Base-by-base conservation (phyloP, 2,113 vertebrate genomes). In the Ploceus nigricollis region DNA sequence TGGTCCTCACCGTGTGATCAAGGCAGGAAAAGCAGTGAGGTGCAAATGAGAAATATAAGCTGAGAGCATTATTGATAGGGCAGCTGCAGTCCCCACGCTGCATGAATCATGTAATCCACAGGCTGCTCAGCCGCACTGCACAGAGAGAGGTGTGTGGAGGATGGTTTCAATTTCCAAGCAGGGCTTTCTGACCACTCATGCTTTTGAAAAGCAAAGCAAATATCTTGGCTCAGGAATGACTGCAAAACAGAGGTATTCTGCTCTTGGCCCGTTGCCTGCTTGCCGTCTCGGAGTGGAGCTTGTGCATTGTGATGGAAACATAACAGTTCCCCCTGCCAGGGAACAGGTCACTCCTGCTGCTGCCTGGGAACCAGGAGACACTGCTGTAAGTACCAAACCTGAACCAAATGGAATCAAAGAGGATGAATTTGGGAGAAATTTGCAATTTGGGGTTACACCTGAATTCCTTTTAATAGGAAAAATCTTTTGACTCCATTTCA, bases 121-220 rank as follows among this genome's bases (percentile, higher is more conserved):
- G 58, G 37, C 37, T 82, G 63, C 76, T 68, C 89, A 53, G 79
- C 82, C 57, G 37, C 39, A 3, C 16, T 40, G 37, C 70, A 64
- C 80, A 78, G 78, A 25, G 22, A 61, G 87, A 82, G 91, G 70
- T 89, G 93, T 45, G 1, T 54, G 53, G 50, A 96, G 95, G 95
- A 97, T 94, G 97, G 97, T 97, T 98, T 97, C 95, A 92, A 93
- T 97, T 97, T 97, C 95, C 93, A 76, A 81, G 93, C 93, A 20
- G 72, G 87, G 89, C 94, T 97, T 95, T 97, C 89, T 97, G 95
- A 96, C 95, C 97, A 93, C 96, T 97, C 95, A 93, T 92, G 93
- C 90, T 97, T 97, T 95, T 90, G 82, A 97, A 96, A 96, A 96
- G 97, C 85, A 94, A 85, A 97, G 97, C 89, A 72, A 97, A 95